Percentiles rank a stretch among this genome's conserved stretches.
Evolutionary conservation across 2,797 vertebrate species (phyloP).

Genomic region (Myotis planiceps): DNA sequence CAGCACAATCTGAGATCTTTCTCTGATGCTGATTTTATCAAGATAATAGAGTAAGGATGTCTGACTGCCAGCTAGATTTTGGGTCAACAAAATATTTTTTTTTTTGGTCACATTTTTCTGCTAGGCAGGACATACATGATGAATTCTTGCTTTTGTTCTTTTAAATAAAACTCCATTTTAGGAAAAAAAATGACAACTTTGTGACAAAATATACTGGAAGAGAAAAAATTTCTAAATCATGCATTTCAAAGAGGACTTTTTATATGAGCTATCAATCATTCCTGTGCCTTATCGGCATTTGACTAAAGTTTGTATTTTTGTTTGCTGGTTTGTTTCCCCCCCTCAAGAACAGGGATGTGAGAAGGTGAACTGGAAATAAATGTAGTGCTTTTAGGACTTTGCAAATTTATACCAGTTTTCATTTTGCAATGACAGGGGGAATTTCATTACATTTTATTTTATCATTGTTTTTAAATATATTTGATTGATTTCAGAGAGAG

Average conservation of each 20-base stretch:
- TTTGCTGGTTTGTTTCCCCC: neutral
- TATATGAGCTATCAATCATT: neutral
- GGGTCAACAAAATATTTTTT: constrained; percentile 65
- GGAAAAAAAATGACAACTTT: neutral
- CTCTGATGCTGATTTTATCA: constrained; percentile 70
- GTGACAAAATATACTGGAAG: constrained; percentile 33
- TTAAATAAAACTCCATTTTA: constrained; percentile 30
- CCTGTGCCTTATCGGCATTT: neutral
- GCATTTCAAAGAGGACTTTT: neutral
- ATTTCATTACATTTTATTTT: neutral
- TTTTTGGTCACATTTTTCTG: constrained; percentile 60
- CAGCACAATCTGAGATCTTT: constrained; percentile 64
- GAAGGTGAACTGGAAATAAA: constrained; percentile 12
- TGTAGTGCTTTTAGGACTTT: neutral
- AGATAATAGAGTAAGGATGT: constrained; percentile 71
- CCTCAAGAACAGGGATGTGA: neutral
- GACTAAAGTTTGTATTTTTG: neutral
- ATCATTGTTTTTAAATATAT: no score
- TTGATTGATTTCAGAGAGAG: neutral
- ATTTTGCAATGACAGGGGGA: neutral
- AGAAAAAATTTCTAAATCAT: constrained; percentile 3
- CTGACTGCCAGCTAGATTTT: constrained; percentile 63
- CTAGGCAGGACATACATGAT: fast-evolving
- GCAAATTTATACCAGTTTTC: neutral
- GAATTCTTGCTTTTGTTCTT: neutral